These are phyloP conservation scores for Drosophila sp. DNA, from an alignment of 1,140 invertebrate species.

Conservation along the genomic window DNA sequence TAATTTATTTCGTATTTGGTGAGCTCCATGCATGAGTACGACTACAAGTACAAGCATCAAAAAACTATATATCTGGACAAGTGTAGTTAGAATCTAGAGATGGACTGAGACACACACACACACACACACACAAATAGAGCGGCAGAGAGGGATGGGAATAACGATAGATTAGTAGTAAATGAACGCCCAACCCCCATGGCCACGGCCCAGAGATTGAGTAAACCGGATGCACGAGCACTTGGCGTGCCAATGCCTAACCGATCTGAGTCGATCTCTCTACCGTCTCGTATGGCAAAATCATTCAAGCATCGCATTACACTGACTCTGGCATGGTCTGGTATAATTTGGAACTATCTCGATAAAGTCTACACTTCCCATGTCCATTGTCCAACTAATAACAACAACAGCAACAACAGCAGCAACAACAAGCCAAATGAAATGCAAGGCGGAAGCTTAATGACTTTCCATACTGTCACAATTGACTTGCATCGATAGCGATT, in stretches of 20 bases:
- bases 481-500: constrained; percentile 37
- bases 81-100: constrained; percentile 42
- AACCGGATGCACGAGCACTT: constrained; percentile 67
- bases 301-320: constrained; percentile 63
- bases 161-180: too few species aligned
- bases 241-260: constrained; percentile 49
- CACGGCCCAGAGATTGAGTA: constrained; percentile 19
- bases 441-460: constrained; percentile 60
- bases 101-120: constrained; percentile 29
- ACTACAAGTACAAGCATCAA: constrained; percentile 42
- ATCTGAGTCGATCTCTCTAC: constrained; percentile 40
- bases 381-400: too few species aligned
- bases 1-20: constrained; percentile 83
- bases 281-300: constrained; percentile 58
- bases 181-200: constrained; percentile 47
- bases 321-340: constrained; percentile 45
- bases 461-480: constrained; percentile 17
- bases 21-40: constrained; percentile 71
- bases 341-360: constrained; percentile 54
- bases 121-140: not conserved
- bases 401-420: not conserved
- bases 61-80: constrained; percentile 32
- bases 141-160: not conserved
- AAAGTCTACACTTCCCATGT: constrained; percentile 25
- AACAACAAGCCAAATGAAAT: constrained; percentile 11